Base-by-base conservation (phyloP, 1,140 invertebrate genomes). In the Plectrocnemia conspersa region DNA sequence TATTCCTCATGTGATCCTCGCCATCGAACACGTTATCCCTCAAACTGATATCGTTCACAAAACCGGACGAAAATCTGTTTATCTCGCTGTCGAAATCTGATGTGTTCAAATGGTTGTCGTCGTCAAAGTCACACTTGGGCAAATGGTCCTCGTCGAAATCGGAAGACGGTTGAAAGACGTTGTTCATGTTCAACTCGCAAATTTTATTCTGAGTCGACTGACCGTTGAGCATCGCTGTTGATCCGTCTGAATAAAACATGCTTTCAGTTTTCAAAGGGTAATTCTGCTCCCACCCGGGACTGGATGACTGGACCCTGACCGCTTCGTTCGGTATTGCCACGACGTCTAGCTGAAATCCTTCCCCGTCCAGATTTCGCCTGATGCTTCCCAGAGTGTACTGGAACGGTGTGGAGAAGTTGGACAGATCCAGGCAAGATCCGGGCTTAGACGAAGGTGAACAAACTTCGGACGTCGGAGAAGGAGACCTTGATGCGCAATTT, bases 311-410 rank as follows among this genome's bases (percentile, higher is more conserved):
- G 4, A 19, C 22, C 5, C 24, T 50, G 6, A 35, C 42, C 6
- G 22, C 9, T n/a, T 48, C 40, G 18, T 38, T 36, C 9, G 59
- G 54, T 3, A 54, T 61, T 5, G 59, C 59, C 3, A 61, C 59
- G 3, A 61, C 55, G 35, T 61, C 59, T 10, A 61, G 22, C 13
- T 61, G 59, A 40, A 57, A 61, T 2, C 59, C 59, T 35, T 57
- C 48, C 1, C 59, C 59, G 19, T 61, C 55, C 2, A 52, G 15
- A 40, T 57, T 61, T 15, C 55, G 19, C 42, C 55, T 61, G 27
- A 61, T 57, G 38, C 50, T 61, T 7, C 59, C 59, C 15, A 61
- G 25, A 6, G 59, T 61, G 18, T 61, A 61, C 18, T 61, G 59
- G 24, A 61, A 52, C 6, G 54, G 52, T 0, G 53, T 3, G 0